Conservation (phyloP, 1,140 invertebrate species). For the Apis dorsata region DNA sequence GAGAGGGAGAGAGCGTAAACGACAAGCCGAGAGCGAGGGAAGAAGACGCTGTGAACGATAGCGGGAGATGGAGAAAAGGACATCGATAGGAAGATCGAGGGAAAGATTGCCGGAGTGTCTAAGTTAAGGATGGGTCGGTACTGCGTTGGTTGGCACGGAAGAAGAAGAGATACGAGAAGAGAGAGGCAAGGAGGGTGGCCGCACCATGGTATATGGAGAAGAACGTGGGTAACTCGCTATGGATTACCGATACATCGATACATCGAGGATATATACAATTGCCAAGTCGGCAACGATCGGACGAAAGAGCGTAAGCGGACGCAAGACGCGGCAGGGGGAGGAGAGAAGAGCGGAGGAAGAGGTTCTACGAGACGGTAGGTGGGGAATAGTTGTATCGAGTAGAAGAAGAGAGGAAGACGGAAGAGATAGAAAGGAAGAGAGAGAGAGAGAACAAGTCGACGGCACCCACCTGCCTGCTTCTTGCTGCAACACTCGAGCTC, state of each 20-base stretch:
- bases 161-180: constrained; percentile 13
- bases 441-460: constrained; percentile 29
- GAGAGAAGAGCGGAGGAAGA: constrained; percentile 9
- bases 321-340: background rate
- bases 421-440: constrained; percentile 5
- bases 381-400: background rate
- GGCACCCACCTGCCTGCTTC: constrained; percentile 55
- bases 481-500: constrained; percentile 54
- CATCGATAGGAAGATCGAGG: constrained; percentile 29
- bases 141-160: constrained; percentile 33
- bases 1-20: constrained; percentile 24
- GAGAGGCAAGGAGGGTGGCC: background rate
- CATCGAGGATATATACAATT: constrained; percentile 12
- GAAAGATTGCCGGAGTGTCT: constrained; percentile 15
- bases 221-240: constrained; percentile 35
- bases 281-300: constrained; percentile 35
- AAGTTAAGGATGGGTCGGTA: constrained; percentile 12
- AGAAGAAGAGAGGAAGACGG: background rate
- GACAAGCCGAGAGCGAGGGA: constrained; percentile 28
- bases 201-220: too few species aligned
- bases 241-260: constrained; percentile 61
- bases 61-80: constrained; percentile 3
- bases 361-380: background rate
- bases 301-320: background rate
- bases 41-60: constrained; percentile 19